These are phyloP conservation scores for Petrosia ficiformis DNA, from an alignment of 37 sponge, comb jelly and placozoan species.

Conservation along the genomic window DNA sequence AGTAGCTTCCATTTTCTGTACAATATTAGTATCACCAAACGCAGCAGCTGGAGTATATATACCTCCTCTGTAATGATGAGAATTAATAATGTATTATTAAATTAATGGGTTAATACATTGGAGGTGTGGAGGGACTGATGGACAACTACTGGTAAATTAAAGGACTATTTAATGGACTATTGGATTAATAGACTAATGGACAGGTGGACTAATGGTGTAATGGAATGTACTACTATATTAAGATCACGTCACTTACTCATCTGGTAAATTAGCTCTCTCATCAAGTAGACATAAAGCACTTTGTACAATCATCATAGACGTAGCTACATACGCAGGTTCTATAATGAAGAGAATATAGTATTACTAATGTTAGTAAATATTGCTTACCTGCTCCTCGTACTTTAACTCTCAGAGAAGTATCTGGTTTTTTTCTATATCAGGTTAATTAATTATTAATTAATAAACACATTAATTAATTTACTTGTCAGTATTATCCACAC, in stretches of 20 bases:
- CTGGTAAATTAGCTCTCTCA: conserved; percentile 48
- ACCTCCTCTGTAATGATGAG: conserved; percentile 57
- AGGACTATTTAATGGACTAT: too few species aligned
- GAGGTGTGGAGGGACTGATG: too few species aligned
- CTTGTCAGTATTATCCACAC: conserved; percentile 28
- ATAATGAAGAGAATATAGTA: neutral
- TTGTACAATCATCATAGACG: conserved; percentile 69
- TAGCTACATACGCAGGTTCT: conserved; percentile 78
- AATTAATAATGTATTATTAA: too few species aligned
- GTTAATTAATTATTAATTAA: neutral
- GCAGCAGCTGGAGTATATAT: conserved; percentile 72
- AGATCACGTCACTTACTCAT: conserved; percentile 33
- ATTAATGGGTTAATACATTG: too few species aligned
- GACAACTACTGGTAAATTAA: too few species aligned
- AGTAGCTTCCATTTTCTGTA: conserved; percentile 54
- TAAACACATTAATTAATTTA: neutral
- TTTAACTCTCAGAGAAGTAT: conserved; percentile 27
- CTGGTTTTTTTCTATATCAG: neutral
- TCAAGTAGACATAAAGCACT: conserved; percentile 58
- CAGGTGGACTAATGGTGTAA: neutral
- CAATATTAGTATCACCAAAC: conserved; percentile 62
- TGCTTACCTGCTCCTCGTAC: conserved; percentile 38
- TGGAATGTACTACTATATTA: neutral
- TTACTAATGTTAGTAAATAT: too few species aligned
- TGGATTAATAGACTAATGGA: neutral